A percentile compares a stretch with the other conserved stretches of the same genome.
Conservation (phyloP, 1,140 invertebrate species). For the Dinothrombium tinctorium region DNA sequence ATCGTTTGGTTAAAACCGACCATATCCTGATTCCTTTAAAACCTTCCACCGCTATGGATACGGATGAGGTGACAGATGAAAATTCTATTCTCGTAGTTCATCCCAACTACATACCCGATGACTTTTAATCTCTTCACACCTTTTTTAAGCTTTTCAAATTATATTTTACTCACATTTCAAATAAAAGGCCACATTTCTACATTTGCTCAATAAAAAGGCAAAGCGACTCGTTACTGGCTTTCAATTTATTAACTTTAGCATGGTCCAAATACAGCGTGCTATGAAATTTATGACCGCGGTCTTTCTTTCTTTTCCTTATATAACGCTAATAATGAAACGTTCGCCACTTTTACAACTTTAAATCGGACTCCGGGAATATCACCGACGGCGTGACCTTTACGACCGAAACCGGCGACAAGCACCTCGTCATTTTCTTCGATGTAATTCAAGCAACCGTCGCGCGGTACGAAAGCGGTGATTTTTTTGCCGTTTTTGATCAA, state of each 20-base stretch:
- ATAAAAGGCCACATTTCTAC: no score
- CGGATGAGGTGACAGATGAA: slow-evolving; percentile 38
- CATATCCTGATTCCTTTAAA: slow-evolving; percentile 40
- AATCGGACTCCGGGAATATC: slow-evolving; percentile 86
- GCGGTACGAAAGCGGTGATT: slow-evolving; percentile 97
- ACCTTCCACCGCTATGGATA: slow-evolving; percentile 43
- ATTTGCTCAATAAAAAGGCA: no score
- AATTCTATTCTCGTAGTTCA: slow-evolving; percentile 78
- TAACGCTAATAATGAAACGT: slow-evolving; percentile 87
- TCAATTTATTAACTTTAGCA: no score
- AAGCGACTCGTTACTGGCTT: no score
- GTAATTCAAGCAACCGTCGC: slow-evolving; percentile 96
- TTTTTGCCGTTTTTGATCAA: slow-evolving; percentile 99
- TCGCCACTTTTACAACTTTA: slow-evolving; percentile 97
- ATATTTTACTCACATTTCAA: no score
- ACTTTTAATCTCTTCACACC: slow-evolving; percentile 6
- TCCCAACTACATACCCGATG: slow-evolving; percentile 74
- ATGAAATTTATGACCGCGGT: slow-evolving; percentile 73
- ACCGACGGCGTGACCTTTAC: slow-evolving; percentile 98
- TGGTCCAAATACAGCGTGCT: not conserved
- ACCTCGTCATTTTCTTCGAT: slow-evolving; percentile 99
- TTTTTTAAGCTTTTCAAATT: not conserved
- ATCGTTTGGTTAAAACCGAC: slow-evolving; percentile 51
- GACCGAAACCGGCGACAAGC: slow-evolving; percentile 93
- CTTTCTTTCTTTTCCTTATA: slow-evolving; percentile 99